Evolutionary conservation across 2,888 invertebrate species (phyloP).

Genomic region (Eupithecia dodoneata): DNA sequence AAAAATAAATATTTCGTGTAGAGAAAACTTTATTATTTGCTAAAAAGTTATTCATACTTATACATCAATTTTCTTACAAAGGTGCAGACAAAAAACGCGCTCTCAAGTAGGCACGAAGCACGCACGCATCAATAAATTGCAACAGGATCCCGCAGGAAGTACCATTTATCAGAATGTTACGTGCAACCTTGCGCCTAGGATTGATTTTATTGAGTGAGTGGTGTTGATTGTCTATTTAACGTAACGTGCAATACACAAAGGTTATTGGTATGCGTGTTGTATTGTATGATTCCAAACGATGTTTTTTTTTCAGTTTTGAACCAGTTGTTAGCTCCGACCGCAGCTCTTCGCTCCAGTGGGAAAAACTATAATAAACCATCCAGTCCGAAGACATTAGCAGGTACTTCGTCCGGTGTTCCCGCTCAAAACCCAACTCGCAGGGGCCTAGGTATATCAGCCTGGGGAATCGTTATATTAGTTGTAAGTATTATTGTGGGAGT

Average conservation of each 20-base stretch:
- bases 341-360: constrained; percentile 52
- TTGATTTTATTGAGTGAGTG: constrained; percentile 62
- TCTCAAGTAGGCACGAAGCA: constrained; percentile 11
- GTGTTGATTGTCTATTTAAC: neutral
- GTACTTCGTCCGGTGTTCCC: constrained; percentile 58
- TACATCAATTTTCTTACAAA: neutral
- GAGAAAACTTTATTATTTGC: neutral
- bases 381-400: constrained; percentile 53
- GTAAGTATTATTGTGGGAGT: constrained; percentile 78
- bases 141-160: constrained; percentile 54
- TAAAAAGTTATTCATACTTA: neutral
- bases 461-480: constrained; percentile 85
- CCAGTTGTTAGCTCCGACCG: constrained; percentile 53
- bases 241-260: neutral
- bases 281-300: neutral
- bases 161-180: constrained; percentile 59
- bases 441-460: constrained; percentile 85
- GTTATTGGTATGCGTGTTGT: neutral
- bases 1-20: constrained; percentile 6
- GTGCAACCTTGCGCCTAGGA: constrained; percentile 58
- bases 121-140: constrained; percentile 37
- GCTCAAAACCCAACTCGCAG: constrained; percentile 59
- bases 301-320: constrained; percentile 60
- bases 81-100: constrained; percentile 8
- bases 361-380: constrained; percentile 40